A percentile compares a stretch with the other conserved stretches of the same genome.
phyloP scores from a whole-genome alignment of 2,797 vertebrate genomes.

The Eospalax fontanierii region DNA sequence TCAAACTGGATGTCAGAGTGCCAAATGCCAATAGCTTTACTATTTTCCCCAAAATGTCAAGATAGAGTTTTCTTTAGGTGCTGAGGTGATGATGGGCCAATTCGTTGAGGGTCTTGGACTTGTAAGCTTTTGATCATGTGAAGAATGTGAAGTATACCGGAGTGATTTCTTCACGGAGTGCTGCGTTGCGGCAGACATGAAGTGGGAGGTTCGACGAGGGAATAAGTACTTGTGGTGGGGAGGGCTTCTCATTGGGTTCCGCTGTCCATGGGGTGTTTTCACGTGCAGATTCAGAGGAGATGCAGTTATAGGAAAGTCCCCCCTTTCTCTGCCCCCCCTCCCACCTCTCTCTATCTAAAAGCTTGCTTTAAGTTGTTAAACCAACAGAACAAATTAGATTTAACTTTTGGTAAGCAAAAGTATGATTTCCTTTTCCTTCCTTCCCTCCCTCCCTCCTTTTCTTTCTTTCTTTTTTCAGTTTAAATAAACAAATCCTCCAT shows the following conservation, averaged over 20 bases:
- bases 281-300: not conserved
- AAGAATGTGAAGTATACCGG: not conserved
- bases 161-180: not conserved
- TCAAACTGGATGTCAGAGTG: constrained; percentile 19
- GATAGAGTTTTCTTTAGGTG: not conserved
- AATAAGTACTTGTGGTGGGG: not conserved
- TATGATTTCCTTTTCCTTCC: not conserved
- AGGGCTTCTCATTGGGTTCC: not conserved
- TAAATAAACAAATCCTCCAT: not conserved
- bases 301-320: not conserved
- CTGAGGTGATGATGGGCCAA: not conserved
- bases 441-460: too few relatives aligned
- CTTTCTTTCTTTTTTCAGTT: not conserved
- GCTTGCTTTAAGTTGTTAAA: constrained; percentile 31
- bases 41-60: constrained; percentile 27
- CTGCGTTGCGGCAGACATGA: not conserved
- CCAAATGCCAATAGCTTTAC: not conserved
- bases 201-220: not conserved
- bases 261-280: not conserved
- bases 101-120: not conserved
- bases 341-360: not conserved
- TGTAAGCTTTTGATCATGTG: not conserved
- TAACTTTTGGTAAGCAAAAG: not conserved
- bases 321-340: too few relatives aligned
- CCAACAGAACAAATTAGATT: not conserved